phyloP scores from a whole-genome alignment of 2,888 invertebrate species.

The Oxycera nigricornis region DNA sequence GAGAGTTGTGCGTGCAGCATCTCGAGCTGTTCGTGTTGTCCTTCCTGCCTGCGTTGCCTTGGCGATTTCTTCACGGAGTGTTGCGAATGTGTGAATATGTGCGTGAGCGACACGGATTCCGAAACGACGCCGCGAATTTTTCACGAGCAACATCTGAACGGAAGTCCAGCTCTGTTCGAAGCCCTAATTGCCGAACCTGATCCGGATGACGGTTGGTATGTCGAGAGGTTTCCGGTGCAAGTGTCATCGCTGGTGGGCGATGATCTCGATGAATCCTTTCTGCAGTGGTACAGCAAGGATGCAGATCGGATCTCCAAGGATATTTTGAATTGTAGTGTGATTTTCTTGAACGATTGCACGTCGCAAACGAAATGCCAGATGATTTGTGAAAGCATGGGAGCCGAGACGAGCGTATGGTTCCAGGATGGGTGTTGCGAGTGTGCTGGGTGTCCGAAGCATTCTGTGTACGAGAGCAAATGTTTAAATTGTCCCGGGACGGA shows the following conservation, averaged over 20 bases:
- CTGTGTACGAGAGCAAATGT: slow-evolving; percentile 12
- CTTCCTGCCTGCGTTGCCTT: slow-evolving; percentile 13
- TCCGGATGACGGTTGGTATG: slow-evolving; percentile 1
- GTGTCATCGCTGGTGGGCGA: background rate
- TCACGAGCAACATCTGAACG: background rate
- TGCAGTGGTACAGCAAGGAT: background rate
- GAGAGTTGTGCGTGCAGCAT: slow-evolving; percentile 12
- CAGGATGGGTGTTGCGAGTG: slow-evolving; percentile 34
- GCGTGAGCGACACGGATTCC: background rate
- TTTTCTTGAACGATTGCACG: slow-evolving; percentile 30
- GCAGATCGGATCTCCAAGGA: background rate
- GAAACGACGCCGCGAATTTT: background rate
- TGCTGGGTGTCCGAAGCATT: slow-evolving; percentile 7
- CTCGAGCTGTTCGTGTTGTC: slow-evolving; percentile 7
- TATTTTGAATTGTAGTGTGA: background rate
- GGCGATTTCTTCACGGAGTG: slow-evolving; percentile 22
- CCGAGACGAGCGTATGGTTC: slow-evolving; percentile 20
- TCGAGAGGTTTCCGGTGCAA: background rate
- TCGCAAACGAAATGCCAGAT: slow-evolving; percentile 9
- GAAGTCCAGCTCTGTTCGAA: slow-evolving; percentile 24
- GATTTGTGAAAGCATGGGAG: slow-evolving; percentile 28
- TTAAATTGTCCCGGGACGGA: background rate
- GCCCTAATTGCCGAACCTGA: background rate
- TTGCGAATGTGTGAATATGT: slow-evolving; percentile 23
- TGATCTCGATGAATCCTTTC: background rate